A percentile compares a stretch with the other conserved stretches of the same genome.
These are phyloP conservation scores for Drosophila punjabiensis DNA, from an alignment of 1,140 invertebrate species.

Conservation along the genomic window DNA sequence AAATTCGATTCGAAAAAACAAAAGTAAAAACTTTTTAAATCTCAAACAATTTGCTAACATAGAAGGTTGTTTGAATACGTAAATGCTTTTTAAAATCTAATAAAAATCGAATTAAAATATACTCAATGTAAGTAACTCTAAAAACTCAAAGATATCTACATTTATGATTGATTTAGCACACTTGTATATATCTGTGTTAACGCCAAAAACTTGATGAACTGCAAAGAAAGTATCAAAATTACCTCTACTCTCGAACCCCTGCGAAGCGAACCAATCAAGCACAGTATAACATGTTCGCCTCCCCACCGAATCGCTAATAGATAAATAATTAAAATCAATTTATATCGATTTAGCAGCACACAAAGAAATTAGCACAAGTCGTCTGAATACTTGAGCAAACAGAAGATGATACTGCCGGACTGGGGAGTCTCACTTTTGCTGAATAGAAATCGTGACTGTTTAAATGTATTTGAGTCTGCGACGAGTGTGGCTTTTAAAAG, in stretches of 20 bases:
- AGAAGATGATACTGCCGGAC: constrained; percentile 26
- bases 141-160: background rate
- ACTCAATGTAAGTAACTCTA: background rate
- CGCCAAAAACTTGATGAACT: constrained; percentile 5
- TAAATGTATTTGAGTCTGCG: constrained; percentile 8
- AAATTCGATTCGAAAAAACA: too few relatives aligned
- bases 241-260: constrained; percentile 8
- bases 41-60: background rate
- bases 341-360: constrained; percentile 81
- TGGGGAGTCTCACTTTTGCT: constrained; percentile 21
- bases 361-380: constrained; percentile 75
- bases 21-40: background rate
- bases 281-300: constrained; percentile 47
- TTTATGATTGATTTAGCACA: constrained; percentile 1
- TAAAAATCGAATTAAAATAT: too few relatives aligned
- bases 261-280: constrained; percentile 30
- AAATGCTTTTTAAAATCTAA: background rate
- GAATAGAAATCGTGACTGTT: constrained; percentile 56
- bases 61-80: background rate
- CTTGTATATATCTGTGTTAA: background rate
- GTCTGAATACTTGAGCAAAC: constrained; percentile 74
- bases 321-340: constrained; percentile 84
- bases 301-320: constrained; percentile 74
- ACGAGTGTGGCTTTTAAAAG: constrained; percentile 13
- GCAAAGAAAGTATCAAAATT: constrained; percentile 25